phyloP scores from a whole-genome alignment of 2,797 vertebrate species.

The Anisognathus igniventris region DNA sequence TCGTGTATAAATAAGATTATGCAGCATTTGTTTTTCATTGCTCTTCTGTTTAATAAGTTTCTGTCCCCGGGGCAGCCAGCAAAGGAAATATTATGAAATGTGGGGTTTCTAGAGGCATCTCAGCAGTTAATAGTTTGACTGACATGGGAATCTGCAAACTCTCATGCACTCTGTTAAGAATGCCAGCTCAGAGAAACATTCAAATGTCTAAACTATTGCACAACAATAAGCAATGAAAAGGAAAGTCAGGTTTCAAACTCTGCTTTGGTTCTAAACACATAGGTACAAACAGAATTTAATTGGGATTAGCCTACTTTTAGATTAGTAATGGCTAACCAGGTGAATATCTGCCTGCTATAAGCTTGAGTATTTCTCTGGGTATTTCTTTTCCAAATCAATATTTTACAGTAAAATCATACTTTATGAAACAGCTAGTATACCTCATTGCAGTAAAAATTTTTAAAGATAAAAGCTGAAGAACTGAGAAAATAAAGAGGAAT shows the following conservation, averaged over 20 bases:
- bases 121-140: neutral
- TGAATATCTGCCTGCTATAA: neutral
- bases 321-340: neutral
- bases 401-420: neutral
- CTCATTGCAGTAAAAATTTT: neutral
- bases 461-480: neutral
- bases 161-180: neutral
- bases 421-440: neutral
- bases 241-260: neutral
- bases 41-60: neutral
- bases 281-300: neutral
- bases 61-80: neutral
- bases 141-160: neutral
- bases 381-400: neutral
- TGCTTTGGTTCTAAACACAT: neutral
- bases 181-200: neutral
- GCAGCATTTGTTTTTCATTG: neutral
- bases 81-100: neutral
- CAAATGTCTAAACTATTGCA: neutral
- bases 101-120: neutral
- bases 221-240: accelerated
- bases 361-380: neutral
- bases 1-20: neutral
- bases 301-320: neutral
- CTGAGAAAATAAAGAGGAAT: neutral